Conservation (phyloP, 2,113 vertebrate species). For the Gambusia affinis region DNA sequence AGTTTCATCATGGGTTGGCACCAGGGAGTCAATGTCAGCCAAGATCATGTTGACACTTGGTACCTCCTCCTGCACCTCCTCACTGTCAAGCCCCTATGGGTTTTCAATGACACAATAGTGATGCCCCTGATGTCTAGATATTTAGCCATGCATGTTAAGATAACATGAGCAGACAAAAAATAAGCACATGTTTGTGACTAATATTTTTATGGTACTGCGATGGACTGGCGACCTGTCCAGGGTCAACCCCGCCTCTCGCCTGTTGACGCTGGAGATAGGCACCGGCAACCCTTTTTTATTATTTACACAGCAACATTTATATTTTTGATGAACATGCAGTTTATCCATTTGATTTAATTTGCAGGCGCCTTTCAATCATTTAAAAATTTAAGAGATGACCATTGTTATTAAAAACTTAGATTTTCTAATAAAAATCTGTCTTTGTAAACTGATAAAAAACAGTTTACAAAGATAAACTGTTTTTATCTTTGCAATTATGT, state of each 20-base stretch:
- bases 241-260: too few relatives aligned
- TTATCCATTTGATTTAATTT: neutral
- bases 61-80: slow-evolving; percentile 19
- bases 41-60: slow-evolving; percentile 67
- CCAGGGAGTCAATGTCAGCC: slow-evolving; percentile 85
- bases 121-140: neutral
- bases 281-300: neutral
- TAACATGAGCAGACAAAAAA: neutral
- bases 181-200: neutral
- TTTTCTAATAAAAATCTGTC: neutral
- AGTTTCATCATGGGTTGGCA: slow-evolving; percentile 88
- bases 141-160: neutral
- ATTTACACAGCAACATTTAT: neutral
- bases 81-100: slow-evolving; percentile 61
- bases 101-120: neutral
- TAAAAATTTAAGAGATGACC: neutral
- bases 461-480: too few relatives aligned
- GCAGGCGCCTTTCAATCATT: neutral
- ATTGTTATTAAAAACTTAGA: neutral
- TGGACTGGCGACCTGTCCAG: too few relatives aligned
- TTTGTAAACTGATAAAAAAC: too few relatives aligned
- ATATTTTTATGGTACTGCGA: too few relatives aligned
- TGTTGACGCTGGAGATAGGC: too few relatives aligned
- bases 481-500: neutral
- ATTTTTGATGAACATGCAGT: too few relatives aligned